A percentile compares a stretch with the other conserved stretches of the same genome.
phyloP scores from a whole-genome alignment of 64 coral and sea anemone genomes.

The Catalaphyllia jardinei region DNA sequence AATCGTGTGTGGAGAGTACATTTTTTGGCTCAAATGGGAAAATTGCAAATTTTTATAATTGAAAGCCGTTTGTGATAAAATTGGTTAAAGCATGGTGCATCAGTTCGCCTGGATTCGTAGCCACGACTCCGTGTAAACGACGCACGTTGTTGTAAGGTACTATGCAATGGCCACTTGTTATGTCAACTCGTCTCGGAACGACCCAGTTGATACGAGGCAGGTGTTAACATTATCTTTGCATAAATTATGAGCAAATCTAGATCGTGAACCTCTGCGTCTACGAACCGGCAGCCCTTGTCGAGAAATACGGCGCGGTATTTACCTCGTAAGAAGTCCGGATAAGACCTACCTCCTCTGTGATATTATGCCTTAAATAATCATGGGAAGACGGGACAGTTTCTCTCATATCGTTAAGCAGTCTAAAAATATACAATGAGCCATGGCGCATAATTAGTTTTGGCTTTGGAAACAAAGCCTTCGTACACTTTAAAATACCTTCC shows the following conservation, averaged over 20 bases:
- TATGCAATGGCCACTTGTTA: neutral
- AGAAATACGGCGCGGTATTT: neutral
- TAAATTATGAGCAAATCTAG: conserved; percentile 21
- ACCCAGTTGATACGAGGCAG: conserved; percentile 1
- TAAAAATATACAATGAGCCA: conserved; percentile 22
- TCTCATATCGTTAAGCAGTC: neutral
- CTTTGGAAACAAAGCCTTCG: conserved; percentile 55
- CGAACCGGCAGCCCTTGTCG: neutral
- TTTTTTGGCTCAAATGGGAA: no score
- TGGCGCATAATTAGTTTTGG: conserved; percentile 62
- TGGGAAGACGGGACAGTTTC: neutral
- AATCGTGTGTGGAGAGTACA: no score
- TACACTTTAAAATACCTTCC: conserved; percentile 59
- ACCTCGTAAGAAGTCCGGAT: neutral
- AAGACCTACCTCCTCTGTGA: neutral
- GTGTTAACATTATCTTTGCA: conserved; percentile 10
- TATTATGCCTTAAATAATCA: neutral
- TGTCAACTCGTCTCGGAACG: neutral
- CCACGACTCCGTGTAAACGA: neutral
- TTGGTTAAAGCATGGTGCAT: no score
- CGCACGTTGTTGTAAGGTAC: neutral
- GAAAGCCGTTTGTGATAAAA: no score
- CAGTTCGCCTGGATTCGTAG: no score
- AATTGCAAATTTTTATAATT: no score
- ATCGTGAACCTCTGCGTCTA: neutral